Conservation (phyloP, 1,140 invertebrate species). For the Contarinia nasturtii region DNA sequence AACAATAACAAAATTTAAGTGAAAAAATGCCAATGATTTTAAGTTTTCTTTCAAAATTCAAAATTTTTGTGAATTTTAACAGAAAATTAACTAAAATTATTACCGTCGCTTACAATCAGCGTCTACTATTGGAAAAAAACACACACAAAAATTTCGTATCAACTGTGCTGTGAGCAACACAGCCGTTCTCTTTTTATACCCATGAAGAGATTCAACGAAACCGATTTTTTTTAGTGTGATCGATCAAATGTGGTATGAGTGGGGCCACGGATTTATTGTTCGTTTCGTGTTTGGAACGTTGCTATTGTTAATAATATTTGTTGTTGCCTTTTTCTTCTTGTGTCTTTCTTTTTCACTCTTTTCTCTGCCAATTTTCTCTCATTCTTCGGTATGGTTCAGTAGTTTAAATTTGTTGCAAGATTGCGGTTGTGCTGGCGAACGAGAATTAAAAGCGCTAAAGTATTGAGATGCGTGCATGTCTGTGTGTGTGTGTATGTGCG, state of each 20-base stretch:
- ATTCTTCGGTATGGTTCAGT: too few species aligned
- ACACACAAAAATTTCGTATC: conserved; percentile 17
- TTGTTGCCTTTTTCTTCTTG: too few species aligned
- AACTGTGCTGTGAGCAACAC: conserved; percentile 23
- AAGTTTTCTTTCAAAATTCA: neutral
- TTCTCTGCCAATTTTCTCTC: too few species aligned
- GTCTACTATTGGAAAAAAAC: neutral
- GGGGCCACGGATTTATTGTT: neutral
- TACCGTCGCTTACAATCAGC: neutral
- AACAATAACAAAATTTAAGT: neutral
- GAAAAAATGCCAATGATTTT: neutral
- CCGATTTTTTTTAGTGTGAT: neutral
- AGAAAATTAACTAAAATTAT: neutral
- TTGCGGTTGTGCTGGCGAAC: too few species aligned
- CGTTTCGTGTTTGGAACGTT: too few species aligned
- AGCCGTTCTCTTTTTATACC: conserved; percentile 25
- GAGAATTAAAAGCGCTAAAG: too few species aligned
- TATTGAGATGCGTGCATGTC: too few species aligned
- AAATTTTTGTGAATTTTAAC: neutral
- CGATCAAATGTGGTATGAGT: neutral
- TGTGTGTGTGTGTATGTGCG: too few species aligned
- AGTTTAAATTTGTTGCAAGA: too few species aligned
- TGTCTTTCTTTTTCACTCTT: too few species aligned
- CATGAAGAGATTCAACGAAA: conserved; percentile 7
- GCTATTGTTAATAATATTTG: too few species aligned